These are phyloP conservation scores for Dioctria linearis DNA, from an alignment of 2,888 invertebrate genomes.

Conservation along the genomic window DNA sequence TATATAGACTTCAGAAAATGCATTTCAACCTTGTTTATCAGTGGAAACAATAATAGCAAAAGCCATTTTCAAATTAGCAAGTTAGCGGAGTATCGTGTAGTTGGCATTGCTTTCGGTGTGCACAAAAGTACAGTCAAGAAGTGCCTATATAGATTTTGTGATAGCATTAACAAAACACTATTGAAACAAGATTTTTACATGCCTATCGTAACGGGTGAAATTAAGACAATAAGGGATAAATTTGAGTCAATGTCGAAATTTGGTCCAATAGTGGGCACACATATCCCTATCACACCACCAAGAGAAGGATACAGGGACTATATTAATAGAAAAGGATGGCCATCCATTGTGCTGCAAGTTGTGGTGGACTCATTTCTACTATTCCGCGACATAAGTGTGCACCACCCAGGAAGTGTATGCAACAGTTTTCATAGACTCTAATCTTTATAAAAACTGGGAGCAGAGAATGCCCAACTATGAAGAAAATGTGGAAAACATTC, in stretches of 20 bases:
- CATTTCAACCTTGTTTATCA: no score
- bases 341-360: slow-evolving; percentile 43
- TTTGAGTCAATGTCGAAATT: neutral
- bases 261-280: slow-evolving; percentile 5
- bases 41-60: no score
- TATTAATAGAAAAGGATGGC: slow-evolving; percentile 10
- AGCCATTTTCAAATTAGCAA: no score
- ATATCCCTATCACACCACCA: slow-evolving; percentile 22
- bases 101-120: slow-evolving; percentile 23
- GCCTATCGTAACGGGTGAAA: neutral
- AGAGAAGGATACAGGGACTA: slow-evolving; percentile 28
- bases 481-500: slow-evolving; percentile 31
- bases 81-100: slow-evolving; percentile 11
- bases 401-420: slow-evolving; percentile 17
- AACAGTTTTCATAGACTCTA: neutral
- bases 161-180: neutral
- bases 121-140: slow-evolving; percentile 27
- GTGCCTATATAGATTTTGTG: slow-evolving; percentile 6
- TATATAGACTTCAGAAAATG: no score
- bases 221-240: no score
- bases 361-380: slow-evolving; percentile 1
- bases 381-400: neutral
- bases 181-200: slow-evolving; percentile 5
- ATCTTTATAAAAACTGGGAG: slow-evolving; percentile 26
- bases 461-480: neutral